phyloP scores from a whole-genome alignment of 1,140 invertebrate genomes.

The Psix sp. region DNA sequence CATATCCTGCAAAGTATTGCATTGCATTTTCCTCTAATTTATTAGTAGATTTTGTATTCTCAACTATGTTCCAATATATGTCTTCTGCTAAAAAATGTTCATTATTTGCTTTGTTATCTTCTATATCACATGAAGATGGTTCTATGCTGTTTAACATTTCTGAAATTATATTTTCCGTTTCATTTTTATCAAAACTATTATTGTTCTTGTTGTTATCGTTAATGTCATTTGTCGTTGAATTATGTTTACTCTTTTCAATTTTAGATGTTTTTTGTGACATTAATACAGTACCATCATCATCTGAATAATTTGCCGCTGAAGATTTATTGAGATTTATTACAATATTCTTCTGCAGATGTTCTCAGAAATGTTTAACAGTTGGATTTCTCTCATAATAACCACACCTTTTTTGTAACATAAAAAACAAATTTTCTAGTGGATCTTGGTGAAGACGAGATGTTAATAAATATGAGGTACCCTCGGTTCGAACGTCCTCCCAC shows the following conservation, averaged over 20 bases:
- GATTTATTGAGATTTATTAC: not conserved
- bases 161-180: too few species aligned
- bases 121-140: too few species aligned
- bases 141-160: too few species aligned
- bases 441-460: slow-evolving; percentile 52
- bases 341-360: slow-evolving; percentile 2
- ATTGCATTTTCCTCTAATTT: not conserved
- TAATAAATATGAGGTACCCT: slow-evolving; percentile 30
- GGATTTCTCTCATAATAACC: slow-evolving; percentile 25
- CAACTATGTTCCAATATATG: too few species aligned
- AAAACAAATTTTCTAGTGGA: slow-evolving; percentile 59
- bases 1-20: not conserved
- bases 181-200: too few species aligned
- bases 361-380: not conserved
- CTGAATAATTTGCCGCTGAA: not conserved
- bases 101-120: too few species aligned
- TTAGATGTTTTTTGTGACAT: not conserved
- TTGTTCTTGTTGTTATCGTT: not conserved
- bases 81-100: too few species aligned
- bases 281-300: not conserved
- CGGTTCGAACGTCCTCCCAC: slow-evolving; percentile 26
- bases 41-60: not conserved
- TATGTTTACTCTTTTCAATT: not conserved
- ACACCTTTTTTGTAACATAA: slow-evolving; percentile 32
- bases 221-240: not conserved